These are phyloP conservation scores for Platygyra sinensis DNA, from an alignment of 64 coral and sea anemone species.

Conservation along the genomic window DNA sequence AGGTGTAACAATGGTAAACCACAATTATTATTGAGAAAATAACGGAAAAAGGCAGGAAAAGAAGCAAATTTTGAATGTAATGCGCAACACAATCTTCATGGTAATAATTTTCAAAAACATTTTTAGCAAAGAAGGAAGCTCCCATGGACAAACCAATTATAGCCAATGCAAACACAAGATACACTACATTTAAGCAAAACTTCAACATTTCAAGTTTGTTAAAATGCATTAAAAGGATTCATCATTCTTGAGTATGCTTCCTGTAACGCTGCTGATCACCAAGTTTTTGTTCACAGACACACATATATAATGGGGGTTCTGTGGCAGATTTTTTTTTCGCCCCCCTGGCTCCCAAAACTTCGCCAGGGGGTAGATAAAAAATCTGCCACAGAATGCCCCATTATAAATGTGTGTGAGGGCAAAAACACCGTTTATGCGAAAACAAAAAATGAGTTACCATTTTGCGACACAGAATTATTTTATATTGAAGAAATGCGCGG, in stretches of 20 bases:
- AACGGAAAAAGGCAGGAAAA: conserved; percentile 46
- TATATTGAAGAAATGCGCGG: no score
- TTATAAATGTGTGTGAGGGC: no score
- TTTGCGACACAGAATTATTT: no score
- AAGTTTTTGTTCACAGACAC: no score
- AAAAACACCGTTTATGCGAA: no score
- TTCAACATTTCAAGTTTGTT: conserved; percentile 46
- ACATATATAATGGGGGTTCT: no score
- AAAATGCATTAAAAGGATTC: conserved; percentile 15
- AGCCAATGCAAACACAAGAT: conserved; percentile 41
- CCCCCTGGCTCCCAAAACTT: no score
- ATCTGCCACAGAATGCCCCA: no score
- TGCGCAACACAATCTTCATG: conserved; percentile 40
- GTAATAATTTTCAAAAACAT: conserved; percentile 24
- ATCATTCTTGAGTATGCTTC: conserved; percentile 24
- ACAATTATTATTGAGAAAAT: conserved; percentile 54
- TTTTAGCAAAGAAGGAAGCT: conserved; percentile 33
- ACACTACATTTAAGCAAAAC: conserved; percentile 56
- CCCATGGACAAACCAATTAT: conserved; percentile 44
- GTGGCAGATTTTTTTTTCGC: no score
- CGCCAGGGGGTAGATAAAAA: no score
- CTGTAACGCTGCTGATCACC: conserved; percentile 46
- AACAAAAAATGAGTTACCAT: no score
- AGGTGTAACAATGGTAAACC: conserved; percentile 48
- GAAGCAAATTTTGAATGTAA: conserved; percentile 46